Evolutionary conservation across 1,140 invertebrate species (phyloP).

Genomic region (Brachionus plicatilis): DNA sequence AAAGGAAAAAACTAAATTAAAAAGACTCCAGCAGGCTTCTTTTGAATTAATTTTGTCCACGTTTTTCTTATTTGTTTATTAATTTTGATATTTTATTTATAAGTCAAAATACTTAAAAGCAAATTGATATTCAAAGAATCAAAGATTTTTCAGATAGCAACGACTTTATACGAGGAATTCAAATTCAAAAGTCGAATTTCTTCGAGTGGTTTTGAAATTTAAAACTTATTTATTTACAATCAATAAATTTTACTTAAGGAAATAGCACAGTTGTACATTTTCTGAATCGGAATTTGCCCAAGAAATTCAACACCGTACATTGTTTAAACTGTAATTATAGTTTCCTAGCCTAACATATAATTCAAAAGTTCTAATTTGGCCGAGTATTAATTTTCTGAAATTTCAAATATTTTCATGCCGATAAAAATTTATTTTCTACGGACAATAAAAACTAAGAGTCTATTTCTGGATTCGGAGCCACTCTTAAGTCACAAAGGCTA

Average conservation of each 20-base stretch:
- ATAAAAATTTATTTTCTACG: not conserved
- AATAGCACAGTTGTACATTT: conserved; percentile 22
- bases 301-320: not conserved
- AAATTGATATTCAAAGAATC: not conserved
- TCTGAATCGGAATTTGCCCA: not conserved
- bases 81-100: not conserved
- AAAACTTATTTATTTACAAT: conserved; percentile 21
- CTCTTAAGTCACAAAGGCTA: not conserved
- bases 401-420: not conserved
- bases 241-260: not conserved
- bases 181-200: not conserved
- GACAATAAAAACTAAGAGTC: not conserved
- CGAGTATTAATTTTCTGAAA: not conserved
- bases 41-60: not conserved
- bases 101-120: not conserved
- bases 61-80: not conserved
- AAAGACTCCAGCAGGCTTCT: not conserved
- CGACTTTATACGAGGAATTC: not conserved
- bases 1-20: not conserved
- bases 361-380: not conserved
- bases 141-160: not conserved
- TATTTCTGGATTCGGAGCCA: not conserved
- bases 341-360: not conserved
- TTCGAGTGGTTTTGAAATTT: conserved; percentile 3
- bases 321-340: conserved; percentile 29